A percentile compares a stretch with the other conserved stretches of the same genome.
Conservation (phyloP, 2,797 vertebrate genomes). For the Dendrocincla fuliginosa region DNA sequence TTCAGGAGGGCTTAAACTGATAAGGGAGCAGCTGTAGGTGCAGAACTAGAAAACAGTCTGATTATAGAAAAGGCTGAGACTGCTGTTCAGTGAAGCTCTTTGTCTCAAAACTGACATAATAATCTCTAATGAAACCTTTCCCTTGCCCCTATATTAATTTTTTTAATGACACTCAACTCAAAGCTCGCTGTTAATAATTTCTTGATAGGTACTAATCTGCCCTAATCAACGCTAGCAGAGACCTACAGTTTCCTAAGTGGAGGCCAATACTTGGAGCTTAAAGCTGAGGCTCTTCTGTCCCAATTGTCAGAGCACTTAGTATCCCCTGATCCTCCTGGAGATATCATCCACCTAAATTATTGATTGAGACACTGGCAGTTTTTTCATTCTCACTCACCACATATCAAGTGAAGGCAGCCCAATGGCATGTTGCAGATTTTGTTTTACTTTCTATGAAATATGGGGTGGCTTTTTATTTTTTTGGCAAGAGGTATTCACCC, state of each 20-base stretch:
- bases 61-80: neutral
- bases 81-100: neutral
- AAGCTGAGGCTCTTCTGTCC: neutral
- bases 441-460: neutral
- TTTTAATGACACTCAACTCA: neutral
- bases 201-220: neutral
- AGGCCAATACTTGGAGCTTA: neutral
- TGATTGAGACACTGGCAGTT: neutral
- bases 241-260: neutral
- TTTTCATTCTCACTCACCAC: neutral
- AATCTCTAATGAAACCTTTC: neutral
- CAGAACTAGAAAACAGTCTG: neutral
- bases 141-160: neutral
- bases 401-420: neutral
- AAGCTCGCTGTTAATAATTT: neutral
- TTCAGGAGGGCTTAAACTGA: neutral
- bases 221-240: neutral
- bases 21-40: neutral
- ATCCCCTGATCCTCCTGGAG: neutral
- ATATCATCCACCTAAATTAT: neutral
- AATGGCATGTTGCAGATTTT: neutral
- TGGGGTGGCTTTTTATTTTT: neutral
- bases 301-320: neutral
- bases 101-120: neutral
- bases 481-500: neutral